Percentiles rank a stretch among this genome's conserved stretches.
Evolutionary conservation across 2,113 vertebrate species (phyloP).

Genomic region (Zingel zingel): DNA sequence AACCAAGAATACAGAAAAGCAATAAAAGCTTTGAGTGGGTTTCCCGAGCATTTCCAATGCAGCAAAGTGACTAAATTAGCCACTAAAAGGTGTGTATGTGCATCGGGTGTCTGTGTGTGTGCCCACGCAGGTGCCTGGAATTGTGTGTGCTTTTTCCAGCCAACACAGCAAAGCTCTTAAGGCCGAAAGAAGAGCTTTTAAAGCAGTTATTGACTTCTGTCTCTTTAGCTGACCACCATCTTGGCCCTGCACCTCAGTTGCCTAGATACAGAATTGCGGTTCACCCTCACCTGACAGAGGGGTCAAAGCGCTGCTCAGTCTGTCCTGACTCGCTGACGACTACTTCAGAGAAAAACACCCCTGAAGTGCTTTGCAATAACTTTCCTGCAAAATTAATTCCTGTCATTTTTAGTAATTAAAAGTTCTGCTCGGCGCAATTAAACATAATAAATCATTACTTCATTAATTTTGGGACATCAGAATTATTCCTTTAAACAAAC

Average conservation of each 20-base stretch:
- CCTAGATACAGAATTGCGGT: conserved; percentile 60
- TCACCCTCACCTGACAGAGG: conserved; percentile 63
- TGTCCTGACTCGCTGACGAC: background rate
- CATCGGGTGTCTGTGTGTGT: conserved; percentile 13
- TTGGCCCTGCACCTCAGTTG: conserved; percentile 68
- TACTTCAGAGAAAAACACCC: background rate
- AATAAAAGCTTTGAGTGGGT: conserved; percentile 43
- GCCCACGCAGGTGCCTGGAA: conserved; percentile 46
- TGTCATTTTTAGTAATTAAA: conserved; percentile 62
- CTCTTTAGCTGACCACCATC: conserved; percentile 70
- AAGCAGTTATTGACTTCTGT: conserved; percentile 78
- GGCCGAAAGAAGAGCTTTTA: conserved; percentile 72
- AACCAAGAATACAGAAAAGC: conserved; percentile 30
- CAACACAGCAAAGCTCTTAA: conserved; percentile 63
- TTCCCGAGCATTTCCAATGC: conserved; percentile 33
- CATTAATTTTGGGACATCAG: conserved; percentile 44
- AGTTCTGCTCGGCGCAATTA: conserved; percentile 28
- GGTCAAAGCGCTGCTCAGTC: conserved; percentile 52
- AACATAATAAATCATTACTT: conserved; percentile 59
- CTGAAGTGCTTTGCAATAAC: conserved; percentile 5
- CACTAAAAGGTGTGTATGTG: conserved; percentile 49
- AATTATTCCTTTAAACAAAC: conserved; percentile 51
- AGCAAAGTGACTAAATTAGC: conserved; percentile 32
- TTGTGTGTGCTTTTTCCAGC: conserved; percentile 61
- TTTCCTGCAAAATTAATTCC: conserved; percentile 20